Conservation (phyloP, 2,888 invertebrate species). For the Mimumesa dahlbomi region DNA sequence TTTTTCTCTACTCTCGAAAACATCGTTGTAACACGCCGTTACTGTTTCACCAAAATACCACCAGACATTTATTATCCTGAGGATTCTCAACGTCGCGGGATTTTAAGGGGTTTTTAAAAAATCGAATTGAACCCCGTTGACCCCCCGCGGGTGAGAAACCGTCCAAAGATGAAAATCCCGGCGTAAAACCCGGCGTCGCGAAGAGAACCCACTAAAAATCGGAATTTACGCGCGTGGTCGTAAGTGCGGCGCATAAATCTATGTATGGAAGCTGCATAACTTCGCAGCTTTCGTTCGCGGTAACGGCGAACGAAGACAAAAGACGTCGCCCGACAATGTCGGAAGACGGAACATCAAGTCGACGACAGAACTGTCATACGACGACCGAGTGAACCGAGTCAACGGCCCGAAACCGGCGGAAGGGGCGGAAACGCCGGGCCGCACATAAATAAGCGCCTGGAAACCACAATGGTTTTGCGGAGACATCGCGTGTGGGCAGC, state of each 20-base stretch:
- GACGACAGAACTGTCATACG: slow-evolving; percentile 63
- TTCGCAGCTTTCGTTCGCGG: not conserved
- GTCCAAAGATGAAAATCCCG: slow-evolving; percentile 26
- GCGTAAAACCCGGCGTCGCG: not conserved
- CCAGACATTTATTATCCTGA: too few species aligned
- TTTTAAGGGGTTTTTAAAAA: not conserved
- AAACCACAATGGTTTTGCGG: slow-evolving; percentile 67
- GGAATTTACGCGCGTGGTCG: not conserved
- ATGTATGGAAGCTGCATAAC: not conserved
- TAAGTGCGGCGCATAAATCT: slow-evolving; percentile 4
- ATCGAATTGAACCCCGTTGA: not conserved
- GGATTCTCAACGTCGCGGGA: too few species aligned
- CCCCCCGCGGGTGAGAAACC: not conserved
- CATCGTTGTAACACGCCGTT: too few species aligned
- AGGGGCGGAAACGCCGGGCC: slow-evolving; percentile 70
- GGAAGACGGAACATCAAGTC: slow-evolving; percentile 23
- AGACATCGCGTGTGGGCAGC: slow-evolving; percentile 65
- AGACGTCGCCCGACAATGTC: slow-evolving; percentile 16
- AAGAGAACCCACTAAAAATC: slow-evolving; percentile 35
- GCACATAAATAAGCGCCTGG: slow-evolving; percentile 71
- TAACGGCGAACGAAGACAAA: not conserved
- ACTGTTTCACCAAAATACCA: too few species aligned
- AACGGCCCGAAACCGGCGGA: slow-evolving; percentile 70
- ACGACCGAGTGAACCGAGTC: slow-evolving; percentile 66
- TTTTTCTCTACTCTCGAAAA: too few species aligned